phyloP scores from a whole-genome alignment of 2,888 invertebrate species.

The Polymixis flavicincta region DNA sequence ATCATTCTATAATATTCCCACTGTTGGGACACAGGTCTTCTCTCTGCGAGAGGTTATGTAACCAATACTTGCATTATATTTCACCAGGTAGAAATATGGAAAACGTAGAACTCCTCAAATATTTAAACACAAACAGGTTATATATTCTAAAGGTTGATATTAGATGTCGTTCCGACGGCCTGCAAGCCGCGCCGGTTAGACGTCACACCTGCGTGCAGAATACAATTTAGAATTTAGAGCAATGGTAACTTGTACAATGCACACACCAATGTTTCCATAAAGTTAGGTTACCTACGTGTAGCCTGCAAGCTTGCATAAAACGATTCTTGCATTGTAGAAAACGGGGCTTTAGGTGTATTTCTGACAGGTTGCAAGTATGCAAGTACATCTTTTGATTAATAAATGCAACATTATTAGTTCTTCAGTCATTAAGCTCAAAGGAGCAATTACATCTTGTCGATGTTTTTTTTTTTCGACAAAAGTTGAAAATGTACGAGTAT shows the following conservation, averaged over 20 bases:
- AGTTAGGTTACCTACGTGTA: slow-evolving; percentile 12
- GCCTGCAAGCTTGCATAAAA: slow-evolving; percentile 12
- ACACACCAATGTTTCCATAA: slow-evolving; percentile 28
- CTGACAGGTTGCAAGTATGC: neutral
- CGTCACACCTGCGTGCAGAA: slow-evolving; percentile 49
- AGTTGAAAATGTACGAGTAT: neutral
- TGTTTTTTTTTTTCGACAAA: neutral
- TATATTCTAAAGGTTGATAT: slow-evolving; percentile 13
- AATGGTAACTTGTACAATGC: slow-evolving; percentile 37
- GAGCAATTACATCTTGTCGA: neutral
- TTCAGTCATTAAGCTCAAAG: neutral
- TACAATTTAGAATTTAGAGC: slow-evolving; percentile 32
- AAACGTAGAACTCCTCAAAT: neutral
- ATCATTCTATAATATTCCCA: too few species aligned
- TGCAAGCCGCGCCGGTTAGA: slow-evolving; percentile 15
- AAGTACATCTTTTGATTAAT: slow-evolving; percentile 19
- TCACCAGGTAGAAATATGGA: too few species aligned
- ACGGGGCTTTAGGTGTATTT: neutral
- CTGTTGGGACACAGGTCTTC: too few species aligned
- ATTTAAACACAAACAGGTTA: neutral
- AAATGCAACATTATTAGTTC: neutral
- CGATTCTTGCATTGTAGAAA: neutral
- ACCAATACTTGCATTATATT: too few species aligned
- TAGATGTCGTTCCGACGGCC: neutral
- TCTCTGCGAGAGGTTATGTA: too few species aligned